phyloP scores from a whole-genome alignment of 2,797 vertebrate species.

The Aldrovandia affinis region DNA sequence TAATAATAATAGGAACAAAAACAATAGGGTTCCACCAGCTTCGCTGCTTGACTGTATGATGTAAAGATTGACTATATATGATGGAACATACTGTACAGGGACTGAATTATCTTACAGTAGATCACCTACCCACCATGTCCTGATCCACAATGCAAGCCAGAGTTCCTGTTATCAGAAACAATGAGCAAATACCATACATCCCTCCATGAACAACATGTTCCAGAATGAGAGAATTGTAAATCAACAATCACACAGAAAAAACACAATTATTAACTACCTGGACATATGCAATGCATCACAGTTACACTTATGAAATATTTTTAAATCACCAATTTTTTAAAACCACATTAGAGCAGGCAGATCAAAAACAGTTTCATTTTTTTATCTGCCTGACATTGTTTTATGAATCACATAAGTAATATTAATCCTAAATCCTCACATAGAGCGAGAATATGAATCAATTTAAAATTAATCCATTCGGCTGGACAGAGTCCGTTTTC shows the following conservation, averaged over 20 bases:
- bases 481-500: neutral
- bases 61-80: too few species aligned
- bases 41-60: too few species aligned
- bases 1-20: too few species aligned
- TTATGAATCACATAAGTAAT: neutral
- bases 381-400: too few species aligned
- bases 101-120: neutral
- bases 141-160: neutral
- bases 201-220: neutral
- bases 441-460: neutral
- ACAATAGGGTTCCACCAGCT: too few species aligned
- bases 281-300: neutral
- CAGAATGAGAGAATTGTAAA: neutral
- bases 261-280: neutral
- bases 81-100: neutral
- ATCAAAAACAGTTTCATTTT: too few species aligned
- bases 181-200: neutral
- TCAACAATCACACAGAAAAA: neutral
- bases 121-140: neutral
- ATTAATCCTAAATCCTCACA: neutral
- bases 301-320: neutral
- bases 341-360: too few species aligned
- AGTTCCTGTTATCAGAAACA: neutral
- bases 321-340: neutral
- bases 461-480: neutral